Percentiles rank a stretch among this genome's conserved stretches.
These are phyloP conservation scores for Lasioglossum zephyrum DNA, from an alignment of 2,888 invertebrate genomes.

Conservation along the genomic window DNA sequence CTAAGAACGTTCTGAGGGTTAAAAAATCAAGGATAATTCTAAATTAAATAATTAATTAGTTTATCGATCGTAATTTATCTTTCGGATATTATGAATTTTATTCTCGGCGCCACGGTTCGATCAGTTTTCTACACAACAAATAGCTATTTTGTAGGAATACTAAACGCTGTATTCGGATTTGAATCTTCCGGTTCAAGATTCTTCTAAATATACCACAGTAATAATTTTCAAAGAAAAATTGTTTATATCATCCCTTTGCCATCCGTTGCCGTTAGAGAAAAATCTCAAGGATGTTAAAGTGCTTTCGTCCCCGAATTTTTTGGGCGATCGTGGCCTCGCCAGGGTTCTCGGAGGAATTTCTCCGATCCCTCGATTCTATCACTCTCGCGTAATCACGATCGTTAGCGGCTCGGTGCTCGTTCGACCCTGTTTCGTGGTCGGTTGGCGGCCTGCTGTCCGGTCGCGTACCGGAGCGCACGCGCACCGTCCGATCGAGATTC, in stretches of 20 bases:
- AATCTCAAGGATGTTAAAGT: background rate
- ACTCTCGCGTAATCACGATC: slow-evolving; percentile 69
- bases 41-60: too few species aligned
- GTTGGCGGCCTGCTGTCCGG: slow-evolving; percentile 25
- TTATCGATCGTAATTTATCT: too few species aligned
- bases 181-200: too few species aligned
- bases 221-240: background rate
- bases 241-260: background rate
- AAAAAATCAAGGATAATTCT: background rate
- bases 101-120: too few species aligned
- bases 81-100: too few species aligned
- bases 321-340: background rate
- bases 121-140: too few species aligned
- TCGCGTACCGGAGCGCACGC: slow-evolving; percentile 56
- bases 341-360: background rate
- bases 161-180: too few species aligned
- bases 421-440: slow-evolving; percentile 49
- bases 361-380: slow-evolving; percentile 18
- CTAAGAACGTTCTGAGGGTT: background rate
- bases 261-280: background rate
- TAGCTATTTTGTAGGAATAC: too few species aligned
- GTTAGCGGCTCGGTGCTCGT: slow-evolving; percentile 43
- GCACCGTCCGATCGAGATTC: slow-evolving; percentile 66
- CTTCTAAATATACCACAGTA: background rate
- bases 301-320: background rate